Evolutionary conservation across 2,888 invertebrate genomes (phyloP).

Genomic region (Apotomis capreana): DNA sequence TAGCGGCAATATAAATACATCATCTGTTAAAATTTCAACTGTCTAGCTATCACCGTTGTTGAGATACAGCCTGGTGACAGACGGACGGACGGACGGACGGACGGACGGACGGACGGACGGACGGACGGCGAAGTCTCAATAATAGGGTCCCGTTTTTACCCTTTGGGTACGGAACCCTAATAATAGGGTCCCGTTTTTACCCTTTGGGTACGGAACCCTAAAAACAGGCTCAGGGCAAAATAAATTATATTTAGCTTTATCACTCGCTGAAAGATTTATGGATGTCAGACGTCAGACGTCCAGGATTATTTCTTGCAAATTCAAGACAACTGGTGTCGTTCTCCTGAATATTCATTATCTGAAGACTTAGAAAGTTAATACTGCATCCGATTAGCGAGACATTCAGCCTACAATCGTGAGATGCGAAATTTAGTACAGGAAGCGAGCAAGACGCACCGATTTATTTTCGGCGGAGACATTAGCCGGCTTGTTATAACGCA

Average conservation of each 20-base stretch:
- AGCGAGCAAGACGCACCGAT: slow-evolving; percentile 54
- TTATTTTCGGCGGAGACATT: slow-evolving; percentile 59
- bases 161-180: too few relatives aligned
- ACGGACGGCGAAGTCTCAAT: too few relatives aligned
- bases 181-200: too few relatives aligned
- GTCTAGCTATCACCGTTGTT: too few relatives aligned
- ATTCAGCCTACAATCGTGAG: slow-evolving; percentile 48
- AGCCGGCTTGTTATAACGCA: slow-evolving; percentile 52
- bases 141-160: too few relatives aligned
- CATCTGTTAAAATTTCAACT: too few relatives aligned
- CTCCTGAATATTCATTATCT: slow-evolving; percentile 73
- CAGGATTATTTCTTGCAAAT: slow-evolving; percentile 71
- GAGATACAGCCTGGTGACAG: too few relatives aligned
- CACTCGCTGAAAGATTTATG: slow-evolving; percentile 62
- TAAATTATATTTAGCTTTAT: slow-evolving; percentile 44
- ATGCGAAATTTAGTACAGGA: slow-evolving; percentile 48
- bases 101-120: too few relatives aligned
- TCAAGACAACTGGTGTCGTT: slow-evolving; percentile 68
- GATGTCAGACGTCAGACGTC: slow-evolving; percentile 58
- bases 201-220: too few relatives aligned
- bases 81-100: too few relatives aligned
- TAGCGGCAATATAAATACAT: too few relatives aligned
- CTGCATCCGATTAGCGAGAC: slow-evolving; percentile 61
- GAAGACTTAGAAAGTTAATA: slow-evolving; percentile 57
- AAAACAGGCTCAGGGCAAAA: slow-evolving; percentile 35